phyloP scores from a whole-genome alignment of 1,140 invertebrate genomes.

The Parapsyche elsis region DNA sequence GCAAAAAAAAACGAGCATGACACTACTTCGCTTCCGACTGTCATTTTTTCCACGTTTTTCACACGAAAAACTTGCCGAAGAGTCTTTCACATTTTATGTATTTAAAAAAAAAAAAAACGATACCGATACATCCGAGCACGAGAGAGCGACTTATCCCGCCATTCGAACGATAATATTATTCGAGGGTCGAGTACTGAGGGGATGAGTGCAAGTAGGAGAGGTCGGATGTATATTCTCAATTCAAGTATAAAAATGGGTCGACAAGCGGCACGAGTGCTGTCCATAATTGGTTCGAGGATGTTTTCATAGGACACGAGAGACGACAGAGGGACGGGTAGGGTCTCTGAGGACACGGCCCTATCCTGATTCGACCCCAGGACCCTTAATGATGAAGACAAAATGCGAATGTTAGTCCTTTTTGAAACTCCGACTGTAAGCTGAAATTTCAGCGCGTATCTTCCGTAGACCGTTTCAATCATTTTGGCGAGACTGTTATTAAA shows the following conservation, averaged over 20 bases:
- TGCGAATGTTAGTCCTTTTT: not conserved
- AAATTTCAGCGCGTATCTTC: too few relatives aligned
- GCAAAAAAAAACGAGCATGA: not conserved
- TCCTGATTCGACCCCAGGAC: not conserved
- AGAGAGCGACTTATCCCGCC: not conserved
- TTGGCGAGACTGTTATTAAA: too few relatives aligned
- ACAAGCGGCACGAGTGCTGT: not conserved
- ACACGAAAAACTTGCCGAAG: not conserved
- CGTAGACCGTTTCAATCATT: too few relatives aligned
- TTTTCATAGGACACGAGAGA: conserved; percentile 9
- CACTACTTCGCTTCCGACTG: not conserved
- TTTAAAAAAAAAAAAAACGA: not conserved
- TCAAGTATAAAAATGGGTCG: conserved; percentile 19
- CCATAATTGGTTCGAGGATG: conserved; percentile 23
- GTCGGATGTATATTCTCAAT: not conserved
- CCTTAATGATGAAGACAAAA: not conserved
- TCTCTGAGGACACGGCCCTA: too few relatives aligned
- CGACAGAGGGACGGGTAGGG: too few relatives aligned
- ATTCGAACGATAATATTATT: not conserved
- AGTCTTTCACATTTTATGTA: not conserved
- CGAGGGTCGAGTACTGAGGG: not conserved
- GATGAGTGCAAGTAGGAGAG: not conserved
- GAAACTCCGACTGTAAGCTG: too few relatives aligned
- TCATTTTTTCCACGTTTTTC: not conserved
- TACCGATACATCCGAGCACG: not conserved